Conservation (phyloP, 53 echinoderm and acorn worm species). For the Apostichopus leukothele region DNA sequence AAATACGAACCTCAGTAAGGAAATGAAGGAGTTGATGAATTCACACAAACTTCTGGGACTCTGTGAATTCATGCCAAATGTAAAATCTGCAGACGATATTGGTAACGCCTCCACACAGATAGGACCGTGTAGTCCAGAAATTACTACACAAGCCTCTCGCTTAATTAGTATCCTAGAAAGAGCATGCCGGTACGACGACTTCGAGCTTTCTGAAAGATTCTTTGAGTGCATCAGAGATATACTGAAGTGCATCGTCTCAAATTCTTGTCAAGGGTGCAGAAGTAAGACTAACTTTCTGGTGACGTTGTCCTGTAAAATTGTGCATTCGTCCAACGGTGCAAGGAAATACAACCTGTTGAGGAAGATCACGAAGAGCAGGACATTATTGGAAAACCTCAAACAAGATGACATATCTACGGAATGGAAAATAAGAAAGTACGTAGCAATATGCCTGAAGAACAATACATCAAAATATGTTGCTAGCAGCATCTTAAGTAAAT, state of each 20-base stretch:
- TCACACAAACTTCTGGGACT: background rate
- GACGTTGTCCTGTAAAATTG: background rate
- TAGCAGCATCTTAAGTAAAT: background rate
- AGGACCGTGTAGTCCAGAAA: background rate
- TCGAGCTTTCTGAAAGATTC: background rate
- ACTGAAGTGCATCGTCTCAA: background rate
- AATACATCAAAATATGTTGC: too few species aligned
- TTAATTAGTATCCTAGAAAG: background rate
- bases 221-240: background rate
- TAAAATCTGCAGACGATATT: conserved; percentile 5
- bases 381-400: background rate
- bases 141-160: background rate
- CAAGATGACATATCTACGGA: background rate
- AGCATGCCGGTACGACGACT: background rate
- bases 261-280: conserved; percentile 17
- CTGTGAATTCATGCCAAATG: background rate
- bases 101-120: background rate
- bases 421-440: background rate
- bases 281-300: background rate
- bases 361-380: background rate
- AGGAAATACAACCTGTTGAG: background rate
- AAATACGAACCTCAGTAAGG: conserved; percentile 19
- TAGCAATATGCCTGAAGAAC: background rate
- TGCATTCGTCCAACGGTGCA: background rate
- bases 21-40: conserved; percentile 11